Conservation (phyloP, 2,797 vertebrate species). For the Podargus strigoides region DNA sequence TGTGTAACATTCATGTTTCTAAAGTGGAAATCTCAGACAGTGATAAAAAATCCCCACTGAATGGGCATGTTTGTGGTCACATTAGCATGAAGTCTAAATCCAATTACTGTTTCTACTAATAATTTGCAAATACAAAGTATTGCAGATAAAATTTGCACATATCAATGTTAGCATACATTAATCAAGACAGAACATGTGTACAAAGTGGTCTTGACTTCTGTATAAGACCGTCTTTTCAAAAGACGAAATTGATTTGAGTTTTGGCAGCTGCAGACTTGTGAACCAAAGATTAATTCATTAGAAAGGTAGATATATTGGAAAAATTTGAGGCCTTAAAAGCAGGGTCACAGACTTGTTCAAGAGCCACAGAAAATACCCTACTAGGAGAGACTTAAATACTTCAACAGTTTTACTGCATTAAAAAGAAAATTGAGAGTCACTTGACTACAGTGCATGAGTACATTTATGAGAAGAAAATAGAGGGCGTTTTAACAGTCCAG, state of each 20-base stretch:
- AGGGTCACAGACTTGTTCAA: not conserved
- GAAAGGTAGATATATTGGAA: not conserved
- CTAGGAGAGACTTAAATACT: not conserved
- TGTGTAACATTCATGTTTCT: not conserved
- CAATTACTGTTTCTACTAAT: not conserved
- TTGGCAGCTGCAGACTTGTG: not conserved
- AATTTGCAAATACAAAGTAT: not conserved
- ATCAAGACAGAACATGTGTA: not conserved
- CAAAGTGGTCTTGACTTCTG: not conserved
- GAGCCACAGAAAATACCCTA: not conserved
- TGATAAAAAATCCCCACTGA: not conserved
- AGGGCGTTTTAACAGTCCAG: not conserved
- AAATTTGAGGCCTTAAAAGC: not conserved
- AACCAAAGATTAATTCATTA: not conserved
- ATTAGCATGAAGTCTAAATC: not conserved
- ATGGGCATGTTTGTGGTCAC: not conserved
- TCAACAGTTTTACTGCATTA: not conserved
- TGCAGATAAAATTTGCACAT: not conserved
- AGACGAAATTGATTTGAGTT: not conserved
- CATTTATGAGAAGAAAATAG: not conserved
- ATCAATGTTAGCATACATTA: accelerated
- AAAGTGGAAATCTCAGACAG: not conserved
- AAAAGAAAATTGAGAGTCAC: not conserved
- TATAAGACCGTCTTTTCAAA: not conserved
- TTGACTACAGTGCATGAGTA: not conserved